A percentile compares a stretch with the other conserved stretches of the same genome.
phyloP scores from a whole-genome alignment of 2,888 invertebrate genomes.

The Bombyx huttoni region DNA sequence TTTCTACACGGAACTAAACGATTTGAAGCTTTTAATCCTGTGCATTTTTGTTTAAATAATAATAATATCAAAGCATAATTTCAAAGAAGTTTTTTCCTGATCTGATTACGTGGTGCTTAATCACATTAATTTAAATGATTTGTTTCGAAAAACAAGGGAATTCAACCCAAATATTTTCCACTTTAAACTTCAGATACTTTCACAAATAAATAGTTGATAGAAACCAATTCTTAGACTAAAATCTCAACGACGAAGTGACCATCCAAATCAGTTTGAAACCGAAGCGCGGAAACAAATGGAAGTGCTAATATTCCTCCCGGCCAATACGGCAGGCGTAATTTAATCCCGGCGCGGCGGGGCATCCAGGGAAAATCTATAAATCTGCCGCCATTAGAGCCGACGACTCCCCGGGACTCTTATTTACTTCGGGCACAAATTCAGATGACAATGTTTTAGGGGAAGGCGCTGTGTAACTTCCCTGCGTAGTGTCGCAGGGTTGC shows the following conservation, averaged over 20 bases:
- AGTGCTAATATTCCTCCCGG: constrained; percentile 63
- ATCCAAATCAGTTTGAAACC: constrained; percentile 45
- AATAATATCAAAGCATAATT: no score
- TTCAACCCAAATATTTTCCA: neutral
- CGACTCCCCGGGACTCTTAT: constrained; percentile 69
- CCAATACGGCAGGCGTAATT: constrained; percentile 68
- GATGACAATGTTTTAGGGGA: constrained; percentile 74
- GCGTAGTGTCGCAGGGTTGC: constrained; percentile 41
- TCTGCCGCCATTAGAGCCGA: constrained; percentile 67
- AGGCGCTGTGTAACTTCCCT: constrained; percentile 63
- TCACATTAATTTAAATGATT: no score
- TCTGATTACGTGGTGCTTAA: no score
- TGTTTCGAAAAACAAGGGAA: neutral
- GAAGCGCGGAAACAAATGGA: constrained; percentile 57
- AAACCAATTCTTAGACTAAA: constrained; percentile 11
- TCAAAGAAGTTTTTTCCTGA: no score
- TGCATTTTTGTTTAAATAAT: neutral
- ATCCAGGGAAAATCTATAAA: constrained; percentile 71
- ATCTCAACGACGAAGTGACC: constrained; percentile 34
- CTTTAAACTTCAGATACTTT: neutral
- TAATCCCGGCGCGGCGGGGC: constrained; percentile 65
- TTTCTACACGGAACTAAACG: neutral
- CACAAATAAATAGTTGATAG: neutral
- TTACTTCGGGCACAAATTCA: constrained; percentile 72
- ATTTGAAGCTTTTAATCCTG: neutral